Base-by-base conservation (phyloP, 2,797 vertebrate genomes). In the Salarias fasciatus region DNA sequence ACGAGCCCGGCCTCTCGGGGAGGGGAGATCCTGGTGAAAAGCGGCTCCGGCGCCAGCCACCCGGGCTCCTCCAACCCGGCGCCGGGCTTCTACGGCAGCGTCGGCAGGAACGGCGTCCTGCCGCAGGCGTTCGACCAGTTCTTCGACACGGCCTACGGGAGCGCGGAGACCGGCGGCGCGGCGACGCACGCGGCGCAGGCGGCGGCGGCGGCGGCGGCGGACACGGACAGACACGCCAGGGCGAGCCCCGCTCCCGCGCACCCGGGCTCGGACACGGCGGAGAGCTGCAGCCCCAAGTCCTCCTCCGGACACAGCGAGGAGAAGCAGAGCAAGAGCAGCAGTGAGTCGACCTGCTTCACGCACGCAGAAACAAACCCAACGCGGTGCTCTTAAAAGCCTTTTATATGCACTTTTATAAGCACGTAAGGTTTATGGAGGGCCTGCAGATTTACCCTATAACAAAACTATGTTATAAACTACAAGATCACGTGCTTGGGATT, bases 371-470 rank as follows among this genome's bases (percentile, higher is more conserved):
- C 91, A 92, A 92, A 92, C 93, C n/a, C n/a, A n/a, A n/a, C n/a
- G n/a, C n/a, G n/a, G n/a, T n/a, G n/a, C 88, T 95, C 93, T 98
- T 98, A 98, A 98, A n/a, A 93, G 94, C 82, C 90, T 97, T 98
- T 99, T 99, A 99, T 98, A 95, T 96, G 96, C 95, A 95, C 94
- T 98, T 99, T 98, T 98, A 99, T 98, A 98, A 96, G 96, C 95
- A 93, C 94, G 94, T 92, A 93, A 95, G 94, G 95, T 99, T 99
- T 99, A 98, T 97, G 93, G 96, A 95, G 95, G 95, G 91, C 94
- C 94, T 94, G 94, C 94, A 95, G 93, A 95, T 97, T 96, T 95
- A 92, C 93, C 95, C 95, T 94, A 46, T 58, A 95, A 96, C 95
- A 97, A 96, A 98, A 98, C 94, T 96, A 95, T 94, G 92, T 97